Evolutionary conservation across 2,888 invertebrate genomes (phyloP), one percentile per base, ranked within the genome.

Genomic region (Harmothoe impar): DNA sequence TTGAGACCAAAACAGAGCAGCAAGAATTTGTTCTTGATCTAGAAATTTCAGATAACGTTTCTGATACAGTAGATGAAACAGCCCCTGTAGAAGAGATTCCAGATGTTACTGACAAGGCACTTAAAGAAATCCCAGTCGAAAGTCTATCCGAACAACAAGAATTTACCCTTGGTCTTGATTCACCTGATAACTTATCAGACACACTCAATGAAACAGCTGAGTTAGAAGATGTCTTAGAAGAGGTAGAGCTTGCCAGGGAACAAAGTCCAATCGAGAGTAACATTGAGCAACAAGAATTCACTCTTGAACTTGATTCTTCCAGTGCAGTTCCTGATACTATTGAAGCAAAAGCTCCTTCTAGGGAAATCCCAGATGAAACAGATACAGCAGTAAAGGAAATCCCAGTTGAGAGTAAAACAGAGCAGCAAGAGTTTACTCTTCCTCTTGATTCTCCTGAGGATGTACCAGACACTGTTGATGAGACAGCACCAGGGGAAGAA

Each of bases 371-470:
- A 54, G 78, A 62, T 56, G 89, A 54, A 31, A 89, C 85, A 88
- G 88, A 78, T n/a, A 86, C 23, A 51, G 54, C 91, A 62, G 77
- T 81, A 43, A 91, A 90, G 89, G 78, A 90, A 54, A 62, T 89
- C 33, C 91, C 91, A 31, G 51, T 91, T n/a, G 56, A 62, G 77
- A 51, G 81, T 12, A 84, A 89, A 25, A 33, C 78, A 43, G 23
- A 84, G 56, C 56, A 68, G 56, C 89, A 86, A 25, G 77, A 88
- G 20, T 62, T 86, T 54, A 54, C 54, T 54, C 86, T 86, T n/a
- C n/a, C 51, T 17, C 86, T 86, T 15, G 78, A 86, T 23, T 54
- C 62, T 33, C 88, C 62, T 72, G 86, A 72, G 56, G 89, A 35
- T 51, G 84, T 89, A 10, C 68, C 62, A 68, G 72, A 89, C 12